These are phyloP conservation scores for Acropternis orthonyx DNA, from an alignment of 2,797 vertebrate genomes.

Conservation along the genomic window DNA sequence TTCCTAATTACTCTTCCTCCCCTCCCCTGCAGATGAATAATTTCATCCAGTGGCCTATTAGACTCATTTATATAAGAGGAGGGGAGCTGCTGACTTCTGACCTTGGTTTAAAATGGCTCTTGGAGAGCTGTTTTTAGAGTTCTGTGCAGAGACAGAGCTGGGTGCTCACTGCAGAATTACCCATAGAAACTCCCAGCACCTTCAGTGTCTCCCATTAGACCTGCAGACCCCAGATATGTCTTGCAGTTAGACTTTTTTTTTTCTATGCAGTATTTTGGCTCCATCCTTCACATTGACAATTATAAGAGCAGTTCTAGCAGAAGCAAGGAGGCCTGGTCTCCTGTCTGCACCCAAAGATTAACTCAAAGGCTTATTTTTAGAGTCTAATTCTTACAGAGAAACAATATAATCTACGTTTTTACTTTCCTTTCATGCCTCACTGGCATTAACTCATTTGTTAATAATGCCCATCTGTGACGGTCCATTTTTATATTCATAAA, in stretches of 20 bases:
- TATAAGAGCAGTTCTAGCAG: not conserved
- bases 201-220: not conserved
- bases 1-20: not conserved
- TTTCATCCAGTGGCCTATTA: not conserved
- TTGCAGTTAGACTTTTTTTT: not conserved
- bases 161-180: not conserved
- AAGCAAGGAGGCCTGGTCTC: not conserved
- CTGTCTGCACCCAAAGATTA: not conserved
- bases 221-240: not conserved
- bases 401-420: not conserved
- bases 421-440: not conserved
- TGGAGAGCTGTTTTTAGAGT: not conserved
- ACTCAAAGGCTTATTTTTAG: not conserved
- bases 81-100: not conserved
- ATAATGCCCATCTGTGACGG: not conserved
- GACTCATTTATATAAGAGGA: not conserved
- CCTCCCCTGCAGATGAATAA: not conserved
- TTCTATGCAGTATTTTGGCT: not conserved
- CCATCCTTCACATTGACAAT: rapidly evolving
- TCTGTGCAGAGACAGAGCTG: not conserved
- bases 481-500: not conserved
- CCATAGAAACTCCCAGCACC: not conserved
- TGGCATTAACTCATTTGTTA: slow-evolving; percentile 15
- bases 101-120: not conserved
- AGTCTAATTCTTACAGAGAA: not conserved